Base-by-base conservation (phyloP, 1,140 invertebrate genomes). In the Euglossa dilemma region DNA sequence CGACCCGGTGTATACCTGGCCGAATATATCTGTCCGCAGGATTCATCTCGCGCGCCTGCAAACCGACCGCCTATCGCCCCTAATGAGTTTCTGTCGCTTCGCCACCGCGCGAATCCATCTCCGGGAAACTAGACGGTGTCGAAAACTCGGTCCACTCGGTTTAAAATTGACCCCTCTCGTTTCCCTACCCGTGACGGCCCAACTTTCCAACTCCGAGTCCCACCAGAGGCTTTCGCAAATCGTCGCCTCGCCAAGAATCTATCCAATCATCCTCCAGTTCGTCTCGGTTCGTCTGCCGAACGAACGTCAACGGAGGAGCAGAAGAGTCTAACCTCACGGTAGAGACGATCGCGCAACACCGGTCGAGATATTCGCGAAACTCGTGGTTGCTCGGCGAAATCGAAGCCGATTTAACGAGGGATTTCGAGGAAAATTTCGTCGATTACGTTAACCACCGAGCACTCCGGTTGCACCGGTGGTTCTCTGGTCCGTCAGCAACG, bases 51-150 rank as follows among this genome's bases (percentile, higher is more conserved):
- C 47, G 6, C 36, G 63, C 36, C 71, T 59, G 8, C 54, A 11
- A 57, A n/a, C 54, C 28, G 71, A 57, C 71, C 71, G 14, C 54
- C 12, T 25, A 73, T 73, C 43, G 56, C 5, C 6, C n/a, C 56
- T 59, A 57, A 70, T 70, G 76, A 78, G 54, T 79, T 70, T 79
- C 75, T 36, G 63, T 77, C 75, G 45, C 5, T 52, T 25, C 69
- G 20, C 12, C 11, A 23, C 18, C 9, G 6, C 23, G 20, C n/a
- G 45, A 23, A 66, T n/a, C 3, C 11, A 45, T n/a, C 64, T 64
- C 28, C 36, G 36, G 36, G 36, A 36, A 36, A 36, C 36, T 36
- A 36, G 9, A 12, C 59, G 5, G 6, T 6, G n/a, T n/a, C 20
- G 23, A n/a, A n/a, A 28, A 61, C 59, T 28, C n/a, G 25, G 56